Evolutionary conservation across 2,113 vertebrate species (phyloP), one percentile per base, ranked within the genome.

Genomic region (Aix galericulata): DNA sequence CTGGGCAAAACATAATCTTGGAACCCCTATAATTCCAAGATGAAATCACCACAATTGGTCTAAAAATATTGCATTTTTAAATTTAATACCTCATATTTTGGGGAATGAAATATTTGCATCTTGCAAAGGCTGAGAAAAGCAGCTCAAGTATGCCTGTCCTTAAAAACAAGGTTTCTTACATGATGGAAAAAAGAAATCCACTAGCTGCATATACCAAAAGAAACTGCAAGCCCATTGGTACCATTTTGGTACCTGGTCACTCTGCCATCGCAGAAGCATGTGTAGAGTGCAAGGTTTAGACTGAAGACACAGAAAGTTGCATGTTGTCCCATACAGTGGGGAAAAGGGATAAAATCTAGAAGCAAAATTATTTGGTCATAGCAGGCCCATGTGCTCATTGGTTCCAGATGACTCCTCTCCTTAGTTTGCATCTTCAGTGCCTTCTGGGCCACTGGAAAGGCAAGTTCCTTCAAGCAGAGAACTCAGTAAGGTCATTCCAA

Each of bases 141-240:
- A 81, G 36, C 29, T 93, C 55, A 83, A 55, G 22, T 69, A 56
- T 59, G 20, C 71, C 13, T 87, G 76, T 62, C 56, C 52, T 86
- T 56, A 88, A 86, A 80, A 86, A 22, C 6, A 46, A 31, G 67
- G 14, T 76, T 31, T 68, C 38, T 44, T 53, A 75, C n/a, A n/a
- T n/a, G n/a, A n/a, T 0, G 1, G 27, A 2, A 4, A 4, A 31
- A 38, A 36, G 32, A 8, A 32, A 50, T 3, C 16, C n/a, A 78
- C 25, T 22, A 68, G 42, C 10, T 86, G 25, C 12, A 63, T 52
- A 81, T 56, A 83, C 11, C 42, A 53, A 83, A 88, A 1, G 5
- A 76, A 85, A 1, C 25, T 71, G 21, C 20, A 69, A 88, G 50
- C 3, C n/a, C 11, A n/a, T n/a, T n/a, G n/a, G n/a, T n/a, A n/a